Base-by-base conservation (phyloP, 2,797 vertebrate genomes). In the Carapus acus region DNA sequence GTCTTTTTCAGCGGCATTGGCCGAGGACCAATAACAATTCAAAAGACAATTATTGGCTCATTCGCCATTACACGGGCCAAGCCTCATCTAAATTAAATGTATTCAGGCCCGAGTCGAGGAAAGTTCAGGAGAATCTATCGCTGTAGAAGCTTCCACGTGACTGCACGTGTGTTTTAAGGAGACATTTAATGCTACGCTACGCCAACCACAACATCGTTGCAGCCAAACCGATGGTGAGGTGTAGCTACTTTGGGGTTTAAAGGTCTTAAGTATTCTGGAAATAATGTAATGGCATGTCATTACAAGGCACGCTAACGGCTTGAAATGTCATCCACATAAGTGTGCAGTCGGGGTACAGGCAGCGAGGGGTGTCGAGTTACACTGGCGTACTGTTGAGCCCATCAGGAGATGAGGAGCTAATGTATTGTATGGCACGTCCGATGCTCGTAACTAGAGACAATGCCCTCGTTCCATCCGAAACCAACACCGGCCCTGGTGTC, bases 51-150 rank as follows among this genome's bases (percentile, higher is more conserved):
- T 52, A 66, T 37, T 76, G 69, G 76, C 73, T 71, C 42, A 24
- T 71, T 71, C 20, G 48, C 44, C 8, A 11, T 24, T 27, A 43
- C 58, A 45, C 18, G n/a, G 56, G 33, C 43, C 16, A 24, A 12
- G 18, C 21, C n/a, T 55, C 43, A 44, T 71, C 60, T 60, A 70
- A 61, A 49, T 59, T 58, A 65, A 67, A 67, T 55, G 46, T 29
- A 69, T 56, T 65, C 55, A 48, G 44, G 49, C 18, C 23, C 2
- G 54, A 77, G 70, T 79, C 67, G 70, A 63, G 65, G 34, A 61
- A 62, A 74, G 60, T 78, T 80, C 66, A 65, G 49, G 57, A 66
- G 66, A 43, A 71, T 74, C 78, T 71, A 76, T 58, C 59, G 70
- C 58, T 16, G 11, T 39, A 46, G 27, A n/a, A 22, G 14, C 58